Evolutionary conservation across 2,113 vertebrate genomes (phyloP).

Genomic region (Clarias batrachus): DNA sequence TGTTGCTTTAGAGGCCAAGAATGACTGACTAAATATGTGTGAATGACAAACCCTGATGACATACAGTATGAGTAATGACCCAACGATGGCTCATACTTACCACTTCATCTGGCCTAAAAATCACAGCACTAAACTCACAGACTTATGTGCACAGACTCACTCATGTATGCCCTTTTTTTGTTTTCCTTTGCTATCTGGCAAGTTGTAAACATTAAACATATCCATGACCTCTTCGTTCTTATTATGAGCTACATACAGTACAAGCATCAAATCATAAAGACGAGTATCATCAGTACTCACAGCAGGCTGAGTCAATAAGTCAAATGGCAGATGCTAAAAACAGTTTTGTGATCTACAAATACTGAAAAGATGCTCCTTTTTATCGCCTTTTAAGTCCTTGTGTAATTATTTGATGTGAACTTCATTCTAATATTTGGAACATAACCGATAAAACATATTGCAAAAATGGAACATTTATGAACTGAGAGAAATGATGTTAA

Average conservation of each 20-base stretch:
- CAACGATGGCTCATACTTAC: slow-evolving; percentile 11
- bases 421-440: background rate
- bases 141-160: background rate
- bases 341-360: background rate
- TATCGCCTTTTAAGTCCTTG: background rate
- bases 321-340: background rate
- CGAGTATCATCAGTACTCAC: background rate
- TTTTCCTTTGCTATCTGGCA: background rate
- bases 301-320: background rate
- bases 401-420: background rate
- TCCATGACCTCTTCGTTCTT: background rate
- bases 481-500: slow-evolving; percentile 3
- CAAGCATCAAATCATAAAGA: slow-evolving; percentile 8
- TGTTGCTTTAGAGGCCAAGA: background rate
- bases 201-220: background rate
- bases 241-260: background rate
- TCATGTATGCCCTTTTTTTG: background rate
- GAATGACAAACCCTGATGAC: background rate
- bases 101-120: slow-evolving; percentile 7
- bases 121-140: background rate
- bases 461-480: slow-evolving; percentile 6
- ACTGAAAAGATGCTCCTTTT: background rate
- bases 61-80: background rate
- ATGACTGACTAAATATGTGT: background rate
- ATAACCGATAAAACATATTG: background rate